Evolutionary conservation across 2,797 vertebrate species (phyloP).

Genomic region (Miichthys miiuy): DNA sequence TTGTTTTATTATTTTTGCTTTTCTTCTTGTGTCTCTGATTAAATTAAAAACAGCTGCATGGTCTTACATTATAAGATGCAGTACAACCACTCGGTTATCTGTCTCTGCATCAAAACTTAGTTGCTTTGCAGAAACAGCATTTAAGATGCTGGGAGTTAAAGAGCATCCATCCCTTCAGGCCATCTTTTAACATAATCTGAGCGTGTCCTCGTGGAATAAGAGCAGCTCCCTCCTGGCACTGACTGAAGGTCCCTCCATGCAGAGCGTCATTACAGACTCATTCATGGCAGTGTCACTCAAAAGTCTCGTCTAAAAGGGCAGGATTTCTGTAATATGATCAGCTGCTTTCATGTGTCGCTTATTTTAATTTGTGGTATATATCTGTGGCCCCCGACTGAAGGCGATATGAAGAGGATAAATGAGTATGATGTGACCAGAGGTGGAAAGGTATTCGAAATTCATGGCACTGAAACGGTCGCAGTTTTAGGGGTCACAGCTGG

Average conservation of each 20-base stretch:
- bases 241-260: not conserved
- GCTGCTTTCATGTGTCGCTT: not conserved
- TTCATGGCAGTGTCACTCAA: slow-evolving; percentile 13
- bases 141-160: slow-evolving; percentile 8
- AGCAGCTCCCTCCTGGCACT: not conserved
- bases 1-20: not conserved
- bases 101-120: not conserved
- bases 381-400: not conserved
- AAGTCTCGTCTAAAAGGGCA: slow-evolving; percentile 2
- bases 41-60: not conserved
- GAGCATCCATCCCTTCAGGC: slow-evolving; percentile 24
- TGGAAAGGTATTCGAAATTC: not conserved
- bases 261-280: not conserved
- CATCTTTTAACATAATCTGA: not conserved
- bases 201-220: slow-evolving; percentile 27
- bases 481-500: not conserved
- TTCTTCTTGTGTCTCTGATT: not conserved
- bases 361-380: not conserved
- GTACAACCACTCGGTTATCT: not conserved
- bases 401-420: not conserved
- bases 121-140: not conserved
- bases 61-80: too few relatives aligned
- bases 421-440: not conserved
- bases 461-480: not conserved
- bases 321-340: not conserved